Evolutionary conservation across 2,888 invertebrate genomes (phyloP), one percentile per base, ranked within the genome.

Genomic region (Melitaea athalia): DNA sequence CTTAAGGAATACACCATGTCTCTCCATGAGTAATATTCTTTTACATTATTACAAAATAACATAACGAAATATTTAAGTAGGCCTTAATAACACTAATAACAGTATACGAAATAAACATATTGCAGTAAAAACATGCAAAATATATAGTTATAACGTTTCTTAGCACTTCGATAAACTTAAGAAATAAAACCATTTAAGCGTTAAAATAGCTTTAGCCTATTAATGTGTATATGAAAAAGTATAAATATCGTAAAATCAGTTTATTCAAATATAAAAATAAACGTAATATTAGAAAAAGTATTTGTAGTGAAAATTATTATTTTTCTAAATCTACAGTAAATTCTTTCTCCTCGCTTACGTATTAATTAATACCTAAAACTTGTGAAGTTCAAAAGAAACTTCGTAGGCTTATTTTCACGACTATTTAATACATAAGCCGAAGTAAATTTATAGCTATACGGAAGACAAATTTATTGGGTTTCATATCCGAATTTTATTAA

Each of bases 401-500:
- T 69, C 71, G 55, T 50, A 57, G 17, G 55, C 67, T 67, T 67
- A 60, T 59, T 67, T 55, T 67, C 55, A 62, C 55, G 52, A 69
- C 66, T 60, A 72, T 60, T 60, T 66, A 57, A 45, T 52, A 81
- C 24, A 84, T 83, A 85, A 87, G 85, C 85, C 84, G 82, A 91
- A 87, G 85, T 85, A 84, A 84, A 76, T 81, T 87, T 86, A 84
- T 67, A 76, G 68, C 91, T 92, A 92, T 84, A 83, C 92, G 92
- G 92, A 92, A 92, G 92, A 92, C 92, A 90, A 86, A 88, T 92
- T 89, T 89, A 86, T 87, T 87, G 85, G 85, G 73, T 76, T 74
- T 69, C 69, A 75, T 76, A 76, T 78, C 75, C 72, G 78, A 82
- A 78, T 79, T 79, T 83, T 81, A 83, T 77, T 74, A 78, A 78